Conservation (phyloP, 2,797 vertebrate genomes). For the Gymnocypris eckloni region DNA sequence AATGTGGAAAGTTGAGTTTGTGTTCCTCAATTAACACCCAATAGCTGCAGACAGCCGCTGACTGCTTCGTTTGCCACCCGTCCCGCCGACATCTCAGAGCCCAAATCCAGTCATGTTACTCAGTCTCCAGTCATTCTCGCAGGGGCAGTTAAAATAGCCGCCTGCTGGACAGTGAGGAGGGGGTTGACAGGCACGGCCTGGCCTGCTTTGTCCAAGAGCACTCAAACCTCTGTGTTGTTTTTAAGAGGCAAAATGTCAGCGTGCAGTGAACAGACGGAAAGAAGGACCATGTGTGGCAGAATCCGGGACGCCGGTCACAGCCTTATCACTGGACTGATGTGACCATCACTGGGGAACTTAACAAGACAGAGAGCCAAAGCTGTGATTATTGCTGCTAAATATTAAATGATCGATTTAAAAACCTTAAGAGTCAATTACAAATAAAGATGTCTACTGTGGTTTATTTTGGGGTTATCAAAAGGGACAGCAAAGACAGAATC, state of each 20-base stretch:
- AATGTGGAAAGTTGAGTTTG: conserved; percentile 68
- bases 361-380: conserved; percentile 59
- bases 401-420: neutral
- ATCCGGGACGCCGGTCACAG: conserved; percentile 68
- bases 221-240: conserved; percentile 78
- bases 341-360: conserved; percentile 54
- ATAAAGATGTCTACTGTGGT: neutral
- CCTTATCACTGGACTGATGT: conserved; percentile 63
- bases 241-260: conserved; percentile 78
- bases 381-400: conserved; percentile 39
- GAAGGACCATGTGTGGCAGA: conserved; percentile 67
- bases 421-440: neutral
- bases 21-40: conserved; percentile 68
- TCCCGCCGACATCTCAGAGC: conserved; percentile 27
- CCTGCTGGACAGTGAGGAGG: conserved; percentile 60
- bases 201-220: conserved; percentile 57
- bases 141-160: conserved; percentile 72
- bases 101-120: conserved; percentile 72
- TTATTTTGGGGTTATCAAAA: neutral
- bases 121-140: conserved; percentile 66
- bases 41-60: conserved; percentile 65
- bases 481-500: neutral
- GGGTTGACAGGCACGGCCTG: conserved; percentile 45
- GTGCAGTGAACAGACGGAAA: conserved; percentile 70
- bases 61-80: conserved; percentile 62